Evolutionary conservation across 2,797 vertebrate genomes (phyloP), one percentile per base, ranked within the genome.

Genomic region (Chromis chromis): DNA sequence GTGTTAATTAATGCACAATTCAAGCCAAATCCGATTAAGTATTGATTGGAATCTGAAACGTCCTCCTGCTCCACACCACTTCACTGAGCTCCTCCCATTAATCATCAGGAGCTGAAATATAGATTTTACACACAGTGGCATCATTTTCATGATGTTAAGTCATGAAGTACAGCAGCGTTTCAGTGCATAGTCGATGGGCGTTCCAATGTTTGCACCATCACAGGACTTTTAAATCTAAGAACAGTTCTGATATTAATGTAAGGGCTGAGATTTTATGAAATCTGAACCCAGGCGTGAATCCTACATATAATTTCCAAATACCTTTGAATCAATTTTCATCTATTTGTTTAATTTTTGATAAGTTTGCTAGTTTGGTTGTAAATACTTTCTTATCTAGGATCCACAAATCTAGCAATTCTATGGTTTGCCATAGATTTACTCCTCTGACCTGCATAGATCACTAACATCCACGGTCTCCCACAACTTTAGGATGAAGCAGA

Each of bases 1-100:
- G 75, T 49, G 68, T 81, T 88, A 86, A 87, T 88, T 81, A 83
- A 86, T 60, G 65, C 31, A 44, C 61, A 24, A 11, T 52, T 52
- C 19, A 11, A 75, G 52, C 52, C 63, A 28, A 68, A 83, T 67
- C 65, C 67, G 52, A 74, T 83, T 59, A 78, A 14, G 49, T 62
- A 84, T 80, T 12, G 85, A 83, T 67, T 39, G 65, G 56, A 78
- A 76, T 79, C 77, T 62, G 50, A 84, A 63, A 71, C n/a, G n/a
- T n/a, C n/a, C n/a, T n/a, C 53, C 62, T 46, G 11, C 71, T 62
- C 60, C 53, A 49, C 22, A 63, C 64, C 12, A 52, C 56, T 52
- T 36, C 27, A 54, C 44, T 71, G 60, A 81, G 65, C 76, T 72
- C 10, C 65, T 58, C 62, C 46, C 46, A 71, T 88, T 82, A 75